Base-by-base conservation (phyloP, 1,140 invertebrate species). In the Stenopsyche tienmushanensis region DNA sequence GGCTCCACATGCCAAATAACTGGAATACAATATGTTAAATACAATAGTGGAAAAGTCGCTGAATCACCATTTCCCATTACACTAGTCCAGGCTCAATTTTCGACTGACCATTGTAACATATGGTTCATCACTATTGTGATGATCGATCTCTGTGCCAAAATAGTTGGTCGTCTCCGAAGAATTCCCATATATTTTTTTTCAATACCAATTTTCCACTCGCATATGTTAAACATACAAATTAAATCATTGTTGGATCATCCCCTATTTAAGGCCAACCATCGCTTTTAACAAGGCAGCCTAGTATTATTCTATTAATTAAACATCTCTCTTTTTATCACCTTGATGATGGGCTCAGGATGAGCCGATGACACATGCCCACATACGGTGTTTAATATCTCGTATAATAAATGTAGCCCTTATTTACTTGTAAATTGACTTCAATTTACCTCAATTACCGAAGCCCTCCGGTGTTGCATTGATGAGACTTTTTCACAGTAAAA, bases 391-490 rank as follows among this genome's bases (percentile, higher is more conserved):
- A 52, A n/a, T n/a, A n/a, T n/a, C n/a, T n/a, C n/a, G n/a, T n/a
- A n/a, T n/a, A n/a, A n/a, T n/a, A n/a, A n/a, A n/a, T n/a, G 60
- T 54, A 65, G 49, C 68, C 68, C 68, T 70, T 70, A 66, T 70
- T 66, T 70, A 52, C 62, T 66, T 58, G 53, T 70, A 60, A 66
- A 70, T 70, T 70, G 68, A 63, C 54, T 54, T 54, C 68, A 70
- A 70, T 70, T 70, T 70, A 70, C 68, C 68, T 70, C 68, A 70
- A 70, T 70, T 70, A 70, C 68, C 39, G 34, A 49, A 55, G 53
- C 68, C 68, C 68, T 66, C 68, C 68, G 64, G 68, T 70, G 60
- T 70, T 66, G 49, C 50, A 60, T 57, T 66, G 64, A 65, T 64
- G 64, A 21, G 23, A 62, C 60, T 66, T 70, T 70, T 70, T 70